These are phyloP conservation scores for Ennomos erosarius DNA, from an alignment of 2,888 invertebrate genomes.

Conservation along the genomic window DNA sequence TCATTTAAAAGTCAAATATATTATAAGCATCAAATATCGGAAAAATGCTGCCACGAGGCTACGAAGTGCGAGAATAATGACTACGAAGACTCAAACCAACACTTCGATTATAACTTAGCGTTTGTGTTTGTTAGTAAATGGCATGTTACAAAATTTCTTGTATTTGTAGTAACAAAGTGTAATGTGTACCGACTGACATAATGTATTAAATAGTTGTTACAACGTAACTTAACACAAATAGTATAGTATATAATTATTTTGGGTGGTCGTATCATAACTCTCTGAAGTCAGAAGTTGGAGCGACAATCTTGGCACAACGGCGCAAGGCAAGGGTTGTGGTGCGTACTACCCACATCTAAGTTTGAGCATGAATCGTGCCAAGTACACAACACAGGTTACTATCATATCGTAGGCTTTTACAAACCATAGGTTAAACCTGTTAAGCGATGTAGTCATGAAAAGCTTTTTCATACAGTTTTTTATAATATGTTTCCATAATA, in stretches of 20 bases:
- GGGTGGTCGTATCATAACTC: constrained; percentile 23
- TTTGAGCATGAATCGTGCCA: constrained; percentile 31
- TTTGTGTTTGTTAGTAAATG: no score
- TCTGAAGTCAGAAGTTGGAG: constrained; percentile 22
- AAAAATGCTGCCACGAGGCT: neutral
- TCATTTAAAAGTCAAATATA: neutral
- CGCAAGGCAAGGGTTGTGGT: constrained; percentile 34
- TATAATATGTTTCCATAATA: no score
- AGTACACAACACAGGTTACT: constrained; percentile 9
- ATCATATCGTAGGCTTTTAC: no score
- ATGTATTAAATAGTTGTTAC: neutral
- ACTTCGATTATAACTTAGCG: no score
- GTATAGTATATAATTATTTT: constrained; percentile 17
- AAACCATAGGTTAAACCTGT: no score
- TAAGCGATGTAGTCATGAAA: no score
- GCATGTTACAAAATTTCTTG: neutral
- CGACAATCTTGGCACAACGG: constrained; percentile 11
- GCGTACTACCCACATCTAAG: constrained; percentile 45
- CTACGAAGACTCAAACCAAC: neutral
- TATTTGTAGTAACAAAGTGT: neutral
- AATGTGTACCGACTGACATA: no score
- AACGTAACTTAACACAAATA: constrained; percentile 6
- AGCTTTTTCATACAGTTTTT: no score
- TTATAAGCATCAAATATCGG: neutral
- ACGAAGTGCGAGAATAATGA: neutral